Evolutionary conservation across 2,888 invertebrate species (phyloP).

Genomic region (Athalia cordata): DNA sequence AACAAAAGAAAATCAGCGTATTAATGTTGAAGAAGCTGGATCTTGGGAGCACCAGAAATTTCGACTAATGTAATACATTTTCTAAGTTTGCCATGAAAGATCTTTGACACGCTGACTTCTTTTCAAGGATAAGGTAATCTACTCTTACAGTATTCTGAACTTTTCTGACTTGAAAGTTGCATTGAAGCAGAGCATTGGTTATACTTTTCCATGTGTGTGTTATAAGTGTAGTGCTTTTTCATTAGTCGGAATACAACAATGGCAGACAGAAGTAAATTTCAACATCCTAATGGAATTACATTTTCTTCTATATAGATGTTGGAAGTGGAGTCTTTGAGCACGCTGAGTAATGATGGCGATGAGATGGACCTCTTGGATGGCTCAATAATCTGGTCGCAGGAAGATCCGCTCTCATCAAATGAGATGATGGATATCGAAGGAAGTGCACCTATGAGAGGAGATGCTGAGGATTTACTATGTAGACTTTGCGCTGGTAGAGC

Average conservation of each 20-base stretch:
- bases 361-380: conserved; percentile 59
- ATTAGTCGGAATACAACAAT: neutral
- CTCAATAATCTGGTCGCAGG: conserved; percentile 62
- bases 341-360: conserved; percentile 58
- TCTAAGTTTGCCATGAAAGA: conserved; percentile 66
- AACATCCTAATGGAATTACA: neutral
- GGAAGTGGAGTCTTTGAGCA: conserved; percentile 55
- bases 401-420: conserved; percentile 58
- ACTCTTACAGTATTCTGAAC: conserved; percentile 44
- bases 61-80: conserved; percentile 48
- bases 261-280: no score
- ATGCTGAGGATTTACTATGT: conserved; percentile 52
- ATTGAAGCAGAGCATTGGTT: neutral
- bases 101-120: conserved; percentile 53
- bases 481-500: conserved; percentile 62
- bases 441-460: conserved; percentile 38
- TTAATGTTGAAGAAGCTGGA: conserved; percentile 45
- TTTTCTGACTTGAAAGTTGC: neutral
- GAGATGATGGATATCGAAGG: conserved; percentile 54
- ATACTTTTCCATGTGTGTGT: neutral
- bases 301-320: conserved; percentile 28
- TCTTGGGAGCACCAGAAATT: conserved; percentile 51
- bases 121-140: conserved; percentile 61
- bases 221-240: neutral
- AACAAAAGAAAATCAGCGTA: neutral